Evolutionary conservation across 2,113 vertebrate genomes (phyloP).

Genomic region (Romanogobio albipinnatus): DNA sequence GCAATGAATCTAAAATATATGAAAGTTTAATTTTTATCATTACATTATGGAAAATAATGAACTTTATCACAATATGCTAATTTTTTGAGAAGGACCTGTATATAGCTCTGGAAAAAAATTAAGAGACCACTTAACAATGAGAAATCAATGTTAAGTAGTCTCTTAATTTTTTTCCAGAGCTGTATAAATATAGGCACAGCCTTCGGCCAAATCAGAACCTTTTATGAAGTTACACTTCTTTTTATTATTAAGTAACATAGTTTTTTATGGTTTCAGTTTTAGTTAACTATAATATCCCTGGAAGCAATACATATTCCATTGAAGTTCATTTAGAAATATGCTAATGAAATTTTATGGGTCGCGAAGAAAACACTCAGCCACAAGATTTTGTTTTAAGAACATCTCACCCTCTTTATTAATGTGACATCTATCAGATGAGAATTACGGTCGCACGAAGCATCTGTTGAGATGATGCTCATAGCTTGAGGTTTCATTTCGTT

Average conservation of each 20-base stretch:
- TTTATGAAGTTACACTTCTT: no score
- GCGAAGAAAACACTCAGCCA: not conserved
- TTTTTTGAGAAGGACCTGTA: no score
- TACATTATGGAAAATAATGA: no score
- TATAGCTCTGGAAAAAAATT: no score
- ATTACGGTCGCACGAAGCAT: constrained; percentile 16
- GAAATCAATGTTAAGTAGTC: no score
- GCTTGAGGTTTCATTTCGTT: constrained; percentile 14
- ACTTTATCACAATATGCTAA: no score
- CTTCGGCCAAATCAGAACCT: no score
- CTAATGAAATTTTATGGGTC: not conserved
- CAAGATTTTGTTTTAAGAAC: not conserved
- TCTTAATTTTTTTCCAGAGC: no score
- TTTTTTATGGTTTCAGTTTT: not conserved
- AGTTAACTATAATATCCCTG: not conserved
- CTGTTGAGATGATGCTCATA: constrained; percentile 35
- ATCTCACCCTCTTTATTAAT: constrained; percentile 29
- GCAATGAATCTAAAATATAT: no score
- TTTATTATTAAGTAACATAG: not conserved
- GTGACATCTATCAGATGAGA: constrained; percentile 38
- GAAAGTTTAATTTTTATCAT: no score
- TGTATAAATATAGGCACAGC: no score
- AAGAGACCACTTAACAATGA: no score
- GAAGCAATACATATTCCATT: not conserved
- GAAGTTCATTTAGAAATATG: not conserved